These are phyloP conservation scores for Plagiodera versicolora DNA, from an alignment of 2,888 invertebrate species.

Conservation along the genomic window DNA sequence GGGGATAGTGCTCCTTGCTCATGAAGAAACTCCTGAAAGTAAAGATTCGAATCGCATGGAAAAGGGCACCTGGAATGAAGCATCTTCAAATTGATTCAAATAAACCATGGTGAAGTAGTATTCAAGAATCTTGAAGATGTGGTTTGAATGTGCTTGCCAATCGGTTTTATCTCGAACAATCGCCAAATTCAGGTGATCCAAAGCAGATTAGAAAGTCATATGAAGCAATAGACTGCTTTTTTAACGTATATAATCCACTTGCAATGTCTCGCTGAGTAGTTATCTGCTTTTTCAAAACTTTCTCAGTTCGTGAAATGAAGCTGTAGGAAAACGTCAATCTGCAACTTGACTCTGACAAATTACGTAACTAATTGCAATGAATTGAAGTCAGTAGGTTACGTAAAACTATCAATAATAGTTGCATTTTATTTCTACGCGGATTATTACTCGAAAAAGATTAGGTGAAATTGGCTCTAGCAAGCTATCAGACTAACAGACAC, in stretches of 20 bases:
- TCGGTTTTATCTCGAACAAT: neutral
- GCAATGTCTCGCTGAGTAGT: slow-evolving; percentile 14
- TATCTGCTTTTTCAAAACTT: slow-evolving; percentile 18
- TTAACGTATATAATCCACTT: slow-evolving; percentile 13
- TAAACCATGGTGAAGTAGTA: too few species aligned
- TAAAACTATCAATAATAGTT: slow-evolving; percentile 29
- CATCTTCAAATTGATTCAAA: too few species aligned
- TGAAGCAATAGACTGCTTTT: slow-evolving; percentile 13
- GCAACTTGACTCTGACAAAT: slow-evolving; percentile 26
- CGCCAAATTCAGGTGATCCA: neutral
- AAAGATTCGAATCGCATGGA: too few species aligned
- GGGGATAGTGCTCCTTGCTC: too few species aligned
- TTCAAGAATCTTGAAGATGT: too few species aligned
- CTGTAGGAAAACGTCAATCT: slow-evolving; percentile 18
- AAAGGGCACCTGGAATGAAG: too few species aligned
- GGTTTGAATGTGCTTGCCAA: neutral
- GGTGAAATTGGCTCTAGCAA: slow-evolving; percentile 31
- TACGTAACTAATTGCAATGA: slow-evolving; percentile 27
- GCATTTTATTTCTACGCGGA: slow-evolving; percentile 23
- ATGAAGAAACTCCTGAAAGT: too few species aligned
- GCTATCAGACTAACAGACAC: slow-evolving; percentile 22
- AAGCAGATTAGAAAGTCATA: slow-evolving; percentile 24
- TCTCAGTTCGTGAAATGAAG: slow-evolving; percentile 23
- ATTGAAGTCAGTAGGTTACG: slow-evolving; percentile 29
- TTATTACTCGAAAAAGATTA: slow-evolving; percentile 28